Evolutionary conservation across 1,140 invertebrate genomes (phyloP), one percentile per base, ranked within the genome.

Genomic region (Nephila pilipes): DNA sequence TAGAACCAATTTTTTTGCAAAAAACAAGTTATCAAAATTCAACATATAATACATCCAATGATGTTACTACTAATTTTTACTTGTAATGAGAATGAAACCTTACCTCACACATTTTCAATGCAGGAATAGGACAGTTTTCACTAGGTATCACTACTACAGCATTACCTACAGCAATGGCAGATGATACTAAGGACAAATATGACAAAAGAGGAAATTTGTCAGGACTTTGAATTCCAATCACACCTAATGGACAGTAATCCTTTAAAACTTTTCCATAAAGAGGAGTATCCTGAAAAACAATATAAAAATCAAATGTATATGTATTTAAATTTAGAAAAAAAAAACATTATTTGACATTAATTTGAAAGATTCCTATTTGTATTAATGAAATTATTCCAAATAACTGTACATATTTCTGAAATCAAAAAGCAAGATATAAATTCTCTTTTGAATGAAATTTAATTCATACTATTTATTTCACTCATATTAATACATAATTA

Each of bases 181-280:
- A 95, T 46, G 95, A 95, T 93, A 96, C 95, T 55, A 96, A 94
- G 12, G 96, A 96, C 0, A 96, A 95, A 95, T 96, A 96, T 8
- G 94, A 95, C 3, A 96, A 95, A 8, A 96, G 94, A 32, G 96
- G 95, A 58, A 94, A 94, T 20, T 95, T 90, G 91, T 96, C 95
- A n/a, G 96, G 95, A 94, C 96, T 96, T 32, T 95, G 95, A 85
- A 96, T 95, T 18, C 95, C 96, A 79, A 96, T 95, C n/a, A 96
- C 95, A 60, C 96, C 96, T 18, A 96, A 92, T 29, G 96, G 95
- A 92, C 96, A 95, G 94, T 96, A 95, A 12, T 95, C 93, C 93
- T 95, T 95, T 25, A 96, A 94, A 46, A 96, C 96, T 29, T 95
- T 95, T 25, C 96, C 96, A 94, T 96, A 96, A 22, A 96, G 92